These are phyloP conservation scores for Physeter macrocephalus DNA, from an alignment of 2,113 vertebrate genomes.

Conservation along the genomic window DNA sequence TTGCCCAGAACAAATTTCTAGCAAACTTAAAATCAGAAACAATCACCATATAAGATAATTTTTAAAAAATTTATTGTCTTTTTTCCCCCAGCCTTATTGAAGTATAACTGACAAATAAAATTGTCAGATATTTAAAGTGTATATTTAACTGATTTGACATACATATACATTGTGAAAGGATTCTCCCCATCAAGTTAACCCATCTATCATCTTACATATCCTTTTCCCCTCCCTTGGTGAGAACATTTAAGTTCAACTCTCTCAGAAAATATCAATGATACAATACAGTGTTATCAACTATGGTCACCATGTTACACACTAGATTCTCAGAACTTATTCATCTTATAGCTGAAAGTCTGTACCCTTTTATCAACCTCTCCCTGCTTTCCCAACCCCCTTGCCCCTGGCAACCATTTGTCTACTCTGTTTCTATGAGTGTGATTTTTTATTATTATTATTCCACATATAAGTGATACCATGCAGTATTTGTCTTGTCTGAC, in stretches of 20 bases:
- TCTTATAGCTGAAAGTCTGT: background rate
- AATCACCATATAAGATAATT: background rate
- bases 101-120: background rate
- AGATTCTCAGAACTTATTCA: background rate
- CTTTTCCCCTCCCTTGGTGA: background rate
- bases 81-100: background rate
- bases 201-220: background rate
- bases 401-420: background rate
- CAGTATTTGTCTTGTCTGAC: background rate
- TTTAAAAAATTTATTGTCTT: background rate
- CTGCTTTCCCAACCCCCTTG: background rate
- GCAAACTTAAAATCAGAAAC: background rate
- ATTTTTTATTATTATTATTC: background rate
- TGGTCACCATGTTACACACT: background rate
- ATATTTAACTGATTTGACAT: background rate
- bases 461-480: background rate
- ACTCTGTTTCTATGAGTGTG: background rate
- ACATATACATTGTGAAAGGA: background rate
- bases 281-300: background rate
- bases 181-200: background rate
- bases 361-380: background rate
- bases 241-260: background rate
- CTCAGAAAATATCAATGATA: background rate
- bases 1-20: slow-evolving; percentile 3
- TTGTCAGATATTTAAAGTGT: background rate